These are phyloP conservation scores for Ceramica pisi DNA, from an alignment of 2,888 invertebrate genomes.

Conservation along the genomic window DNA sequence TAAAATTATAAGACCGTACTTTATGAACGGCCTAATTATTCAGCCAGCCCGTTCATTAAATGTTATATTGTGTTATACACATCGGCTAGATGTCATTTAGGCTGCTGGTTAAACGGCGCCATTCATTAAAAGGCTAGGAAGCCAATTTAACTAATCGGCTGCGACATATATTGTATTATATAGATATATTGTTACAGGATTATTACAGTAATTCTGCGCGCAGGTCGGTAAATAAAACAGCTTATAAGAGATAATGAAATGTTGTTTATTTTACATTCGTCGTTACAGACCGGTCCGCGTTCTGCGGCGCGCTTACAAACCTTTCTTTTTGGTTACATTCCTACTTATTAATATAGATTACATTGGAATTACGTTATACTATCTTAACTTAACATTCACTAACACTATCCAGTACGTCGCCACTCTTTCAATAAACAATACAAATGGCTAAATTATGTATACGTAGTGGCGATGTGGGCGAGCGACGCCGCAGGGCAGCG, in stretches of 20 bases:
- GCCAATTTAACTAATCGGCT: too few relatives aligned
- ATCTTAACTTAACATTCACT: constrained; percentile 69
- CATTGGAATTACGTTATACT: constrained; percentile 68
- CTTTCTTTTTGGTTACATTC: constrained; percentile 74
- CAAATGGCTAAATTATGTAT: constrained; percentile 55
- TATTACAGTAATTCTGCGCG: background rate
- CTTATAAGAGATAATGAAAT: constrained; percentile 82
- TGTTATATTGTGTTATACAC: too few relatives aligned
- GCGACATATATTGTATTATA: too few relatives aligned
- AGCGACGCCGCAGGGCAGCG: constrained; percentile 25
- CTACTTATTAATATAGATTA: constrained; percentile 67
- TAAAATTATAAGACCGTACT: too few relatives aligned
- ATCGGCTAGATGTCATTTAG: too few relatives aligned
- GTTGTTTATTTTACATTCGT: constrained; percentile 83
- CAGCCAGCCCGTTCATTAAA: too few relatives aligned
- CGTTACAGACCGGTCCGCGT: constrained; percentile 67
- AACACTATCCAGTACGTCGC: constrained; percentile 61
- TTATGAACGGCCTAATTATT: too few relatives aligned
- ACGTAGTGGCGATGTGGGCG: constrained; percentile 26
- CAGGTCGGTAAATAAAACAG: constrained; percentile 52
- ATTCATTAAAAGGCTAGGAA: too few relatives aligned
- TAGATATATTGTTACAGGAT: too few relatives aligned
- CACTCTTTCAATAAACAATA: constrained; percentile 56
- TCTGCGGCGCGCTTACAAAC: constrained; percentile 67
- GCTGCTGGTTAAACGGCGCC: too few relatives aligned